A percentile compares a stretch with the other conserved stretches of the same genome.
These are phyloP conservation scores for Aphelocoma californica DNA, from an alignment of 2,797 vertebrate genomes.

Conservation along the genomic window DNA sequence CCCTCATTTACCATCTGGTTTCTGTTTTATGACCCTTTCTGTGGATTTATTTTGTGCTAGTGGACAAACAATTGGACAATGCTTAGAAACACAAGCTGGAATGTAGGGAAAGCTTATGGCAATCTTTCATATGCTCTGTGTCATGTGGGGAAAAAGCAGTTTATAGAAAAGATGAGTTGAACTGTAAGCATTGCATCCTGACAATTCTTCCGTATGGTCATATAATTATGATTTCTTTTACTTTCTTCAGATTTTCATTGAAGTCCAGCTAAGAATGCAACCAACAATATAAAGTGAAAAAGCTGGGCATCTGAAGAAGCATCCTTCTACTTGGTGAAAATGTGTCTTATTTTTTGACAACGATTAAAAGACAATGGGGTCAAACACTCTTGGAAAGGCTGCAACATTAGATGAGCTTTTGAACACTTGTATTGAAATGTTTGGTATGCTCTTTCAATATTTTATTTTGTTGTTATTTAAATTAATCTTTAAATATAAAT, in stretches of 20 bases:
- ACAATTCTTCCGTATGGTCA: not conserved
- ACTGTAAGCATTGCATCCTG: not conserved
- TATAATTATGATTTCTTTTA: slow-evolving; percentile 19
- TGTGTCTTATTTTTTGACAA: slow-evolving; percentile 74
- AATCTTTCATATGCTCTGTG: not conserved
- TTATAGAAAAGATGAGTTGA: not conserved
- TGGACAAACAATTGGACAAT: slow-evolving; percentile 17
- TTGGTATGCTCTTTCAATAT: slow-evolving; percentile 77
- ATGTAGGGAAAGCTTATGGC: not conserved
- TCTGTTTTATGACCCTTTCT: not conserved
- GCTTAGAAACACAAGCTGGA: not conserved
- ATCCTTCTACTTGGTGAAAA: slow-evolving; percentile 61
- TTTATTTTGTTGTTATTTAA: not conserved
- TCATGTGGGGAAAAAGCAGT: not conserved
- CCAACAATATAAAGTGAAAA: slow-evolving; percentile 28
- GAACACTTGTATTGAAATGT: slow-evolving; percentile 86
- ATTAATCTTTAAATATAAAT: not conserved
- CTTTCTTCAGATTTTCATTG: slow-evolving; percentile 60
- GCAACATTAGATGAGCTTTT: slow-evolving; percentile 88
- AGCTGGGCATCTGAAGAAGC: slow-evolving; percentile 42
- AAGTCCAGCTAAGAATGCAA: slow-evolving; percentile 50
- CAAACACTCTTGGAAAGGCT: slow-evolving; percentile 87
- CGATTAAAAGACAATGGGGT: slow-evolving; percentile 84
- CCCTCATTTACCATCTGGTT: slow-evolving; percentile 27
- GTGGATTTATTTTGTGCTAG: not conserved